A percentile compares a stretch with the other conserved stretches of the same genome.
phyloP scores from a whole-genome alignment of 37 sponge, comb jelly and placozoan genomes.

The Dysidea cf. avara region DNA sequence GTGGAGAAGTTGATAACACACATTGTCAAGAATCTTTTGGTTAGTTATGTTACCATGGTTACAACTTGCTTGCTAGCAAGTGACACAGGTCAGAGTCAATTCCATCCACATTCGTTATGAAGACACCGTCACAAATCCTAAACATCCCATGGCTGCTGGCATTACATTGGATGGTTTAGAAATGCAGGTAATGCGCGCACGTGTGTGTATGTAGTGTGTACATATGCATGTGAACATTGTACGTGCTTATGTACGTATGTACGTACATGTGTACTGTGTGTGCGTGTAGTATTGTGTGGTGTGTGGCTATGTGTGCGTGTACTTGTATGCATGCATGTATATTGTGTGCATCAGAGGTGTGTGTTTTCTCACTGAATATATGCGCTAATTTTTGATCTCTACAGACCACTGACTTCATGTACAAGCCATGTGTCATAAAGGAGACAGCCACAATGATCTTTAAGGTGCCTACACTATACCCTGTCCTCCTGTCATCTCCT shows the following conservation, averaged over 20 bases:
- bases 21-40: constrained; percentile 73
- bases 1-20: constrained; percentile 66
- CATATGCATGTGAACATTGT: neutral
- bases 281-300: neutral
- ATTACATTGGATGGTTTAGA: constrained; percentile 70
- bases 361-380: too few relatives aligned
- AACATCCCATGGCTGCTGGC: constrained; percentile 60
- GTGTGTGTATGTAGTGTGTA: neutral
- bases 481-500: too few relatives aligned
- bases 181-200: constrained; percentile 43
- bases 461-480: too few relatives aligned
- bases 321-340: neutral
- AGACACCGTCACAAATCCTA: constrained; percentile 63
- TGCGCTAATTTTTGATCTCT: neutral
- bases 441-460: constrained; percentile 61
- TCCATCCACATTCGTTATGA: constrained; percentile 85
- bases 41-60: neutral
- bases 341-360: neutral
- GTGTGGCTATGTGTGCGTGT: neutral
- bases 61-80: neutral
- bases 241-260: neutral
- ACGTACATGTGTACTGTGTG: neutral
- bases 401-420: constrained; percentile 68
- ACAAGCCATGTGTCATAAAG: constrained; percentile 48
- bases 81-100: constrained; percentile 63